Evolutionary conservation across 2,797 vertebrate genomes (phyloP).

Genomic region (Rhadinocentrus ornatus): DNA sequence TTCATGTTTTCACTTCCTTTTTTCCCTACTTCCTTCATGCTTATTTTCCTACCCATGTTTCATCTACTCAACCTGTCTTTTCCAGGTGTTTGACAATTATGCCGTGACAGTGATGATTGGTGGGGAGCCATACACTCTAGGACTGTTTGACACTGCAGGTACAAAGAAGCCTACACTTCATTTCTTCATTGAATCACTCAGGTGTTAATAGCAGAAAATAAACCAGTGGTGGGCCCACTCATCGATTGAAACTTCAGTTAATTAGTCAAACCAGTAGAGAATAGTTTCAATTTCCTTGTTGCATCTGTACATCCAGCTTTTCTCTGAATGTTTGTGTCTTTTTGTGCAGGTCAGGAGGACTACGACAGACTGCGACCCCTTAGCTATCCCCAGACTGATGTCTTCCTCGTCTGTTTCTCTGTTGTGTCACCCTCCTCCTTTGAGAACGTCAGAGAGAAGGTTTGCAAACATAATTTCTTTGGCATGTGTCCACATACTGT

Average conservation of each 20-base stretch:
- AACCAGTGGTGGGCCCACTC: neutral
- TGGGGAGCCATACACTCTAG: conserved; percentile 94
- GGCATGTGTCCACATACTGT: neutral
- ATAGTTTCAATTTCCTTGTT: neutral
- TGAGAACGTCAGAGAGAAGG: conserved; percentile 97
- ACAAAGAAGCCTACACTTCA: conserved; percentile 29
- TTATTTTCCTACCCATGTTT: neutral
- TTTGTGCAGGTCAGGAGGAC: conserved; percentile 92
- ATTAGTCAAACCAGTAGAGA: neutral
- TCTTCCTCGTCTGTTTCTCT: conserved; percentile 97
- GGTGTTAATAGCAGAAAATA: neutral
- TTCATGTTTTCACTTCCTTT: conserved; percentile 16
- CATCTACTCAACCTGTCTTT: neutral
- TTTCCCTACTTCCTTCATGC: neutral
- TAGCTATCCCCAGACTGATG: conserved; percentile 96
- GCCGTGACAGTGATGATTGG: conserved; percentile 98
- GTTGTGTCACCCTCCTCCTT: conserved; percentile 96
- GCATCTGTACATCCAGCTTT: neutral
- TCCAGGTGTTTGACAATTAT: conserved; percentile 96
- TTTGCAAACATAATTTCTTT: neutral
- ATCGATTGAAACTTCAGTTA: neutral
- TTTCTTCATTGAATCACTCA: neutral
- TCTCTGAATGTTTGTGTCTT: conserved; percentile 17
- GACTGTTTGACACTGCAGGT: conserved; percentile 97
- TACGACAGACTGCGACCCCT: conserved; percentile 96